Evolutionary conservation across 2,888 invertebrate species (phyloP).

Genomic region (Eupithecia abbreviata): DNA sequence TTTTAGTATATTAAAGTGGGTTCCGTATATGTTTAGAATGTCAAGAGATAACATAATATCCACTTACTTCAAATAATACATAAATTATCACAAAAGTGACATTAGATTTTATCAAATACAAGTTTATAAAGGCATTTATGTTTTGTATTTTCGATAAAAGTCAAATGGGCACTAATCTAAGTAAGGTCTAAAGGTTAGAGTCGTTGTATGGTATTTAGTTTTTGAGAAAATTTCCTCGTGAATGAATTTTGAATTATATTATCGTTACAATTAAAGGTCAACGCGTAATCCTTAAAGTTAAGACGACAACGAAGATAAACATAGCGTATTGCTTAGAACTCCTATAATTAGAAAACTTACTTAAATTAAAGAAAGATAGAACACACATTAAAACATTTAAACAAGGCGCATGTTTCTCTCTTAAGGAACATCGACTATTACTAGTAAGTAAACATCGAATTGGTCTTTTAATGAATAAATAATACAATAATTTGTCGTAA

Average conservation of each 20-base stretch:
- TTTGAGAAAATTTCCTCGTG: slow-evolving; percentile 26
- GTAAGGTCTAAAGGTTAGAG: slow-evolving; percentile 38
- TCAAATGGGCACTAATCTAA: slow-evolving; percentile 47
- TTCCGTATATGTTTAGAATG: slow-evolving; percentile 14
- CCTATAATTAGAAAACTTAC: slow-evolving; percentile 61
- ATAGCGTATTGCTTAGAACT: slow-evolving; percentile 71
- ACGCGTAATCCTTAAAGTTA: slow-evolving; percentile 31
- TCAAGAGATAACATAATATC: background rate
- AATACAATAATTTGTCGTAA: slow-evolving; percentile 13
- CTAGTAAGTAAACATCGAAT: slow-evolving; percentile 39
- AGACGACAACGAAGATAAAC: slow-evolving; percentile 28
- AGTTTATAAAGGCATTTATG: slow-evolving; percentile 55
- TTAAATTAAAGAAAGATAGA: slow-evolving; percentile 48
- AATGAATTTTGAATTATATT: slow-evolving; percentile 21
- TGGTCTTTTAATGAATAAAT: slow-evolving; percentile 41
- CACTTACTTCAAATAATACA: slow-evolving; percentile 52
- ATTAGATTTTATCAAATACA: slow-evolving; percentile 48
- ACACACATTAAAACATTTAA: slow-evolving; percentile 54
- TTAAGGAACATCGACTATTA: slow-evolving; percentile 44
- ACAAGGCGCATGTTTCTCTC: slow-evolving; percentile 61
- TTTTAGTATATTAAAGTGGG: slow-evolving; percentile 17
- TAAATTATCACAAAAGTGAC: slow-evolving; percentile 61
- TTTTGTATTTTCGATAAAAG: slow-evolving; percentile 51
- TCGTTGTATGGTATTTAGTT: slow-evolving; percentile 46
- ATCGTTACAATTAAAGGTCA: slow-evolving; percentile 27